phyloP scores from a whole-genome alignment of 2,888 invertebrate species.

The Polymixis flavicincta region DNA sequence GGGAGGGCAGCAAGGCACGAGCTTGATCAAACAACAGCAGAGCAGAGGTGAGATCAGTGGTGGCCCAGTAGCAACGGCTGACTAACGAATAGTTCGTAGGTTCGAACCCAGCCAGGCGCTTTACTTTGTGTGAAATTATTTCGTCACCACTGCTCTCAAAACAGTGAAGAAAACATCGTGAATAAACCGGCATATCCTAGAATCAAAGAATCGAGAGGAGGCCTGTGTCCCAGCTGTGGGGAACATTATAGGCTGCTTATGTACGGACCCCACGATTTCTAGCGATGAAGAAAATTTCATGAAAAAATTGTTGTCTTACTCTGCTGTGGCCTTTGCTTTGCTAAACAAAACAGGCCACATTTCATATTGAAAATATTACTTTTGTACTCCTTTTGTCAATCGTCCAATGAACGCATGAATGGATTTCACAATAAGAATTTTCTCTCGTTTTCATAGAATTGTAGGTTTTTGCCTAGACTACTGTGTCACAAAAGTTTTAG shows the following conservation, averaged over 20 bases:
- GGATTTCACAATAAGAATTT: neutral
- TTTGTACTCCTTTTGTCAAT: neutral
- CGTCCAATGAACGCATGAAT: neutral
- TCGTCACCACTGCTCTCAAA: no score
- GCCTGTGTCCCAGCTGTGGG: no score
- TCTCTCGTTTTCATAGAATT: neutral
- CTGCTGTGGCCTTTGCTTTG: neutral
- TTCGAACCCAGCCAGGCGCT: no score
- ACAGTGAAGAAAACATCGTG: no score
- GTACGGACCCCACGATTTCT: neutral
- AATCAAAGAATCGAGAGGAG: no score
- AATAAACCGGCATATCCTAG: no score
- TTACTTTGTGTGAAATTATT: no score
- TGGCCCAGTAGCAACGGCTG: no score
- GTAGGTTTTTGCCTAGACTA: neutral
- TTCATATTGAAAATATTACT: slow-evolving; percentile 7
- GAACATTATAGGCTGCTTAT: no score
- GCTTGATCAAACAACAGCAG: neutral
- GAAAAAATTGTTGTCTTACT: neutral
- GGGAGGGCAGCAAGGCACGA: no score
- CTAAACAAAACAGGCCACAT: neutral
- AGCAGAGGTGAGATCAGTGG: no score
- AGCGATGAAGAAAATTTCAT: neutral
- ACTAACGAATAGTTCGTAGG: no score
- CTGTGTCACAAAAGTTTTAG: slow-evolving; percentile 9